Conservation (phyloP, 2,797 vertebrate genomes). For the Neopelma chrysocephalum region DNA sequence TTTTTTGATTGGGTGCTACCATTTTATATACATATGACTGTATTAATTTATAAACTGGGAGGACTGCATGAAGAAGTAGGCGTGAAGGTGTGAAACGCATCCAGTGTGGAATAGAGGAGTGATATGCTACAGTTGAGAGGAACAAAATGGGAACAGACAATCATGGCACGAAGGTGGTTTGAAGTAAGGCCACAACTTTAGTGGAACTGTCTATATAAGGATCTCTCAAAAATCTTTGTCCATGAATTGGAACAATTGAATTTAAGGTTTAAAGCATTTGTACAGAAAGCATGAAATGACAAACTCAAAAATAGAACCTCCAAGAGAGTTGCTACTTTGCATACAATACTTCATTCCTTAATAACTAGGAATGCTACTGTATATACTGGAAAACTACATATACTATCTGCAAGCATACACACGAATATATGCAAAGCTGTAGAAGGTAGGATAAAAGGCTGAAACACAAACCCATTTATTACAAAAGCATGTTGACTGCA, state of each 20-base stretch:
- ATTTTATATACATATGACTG: not conserved
- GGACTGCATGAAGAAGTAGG: not conserved
- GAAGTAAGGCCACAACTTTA: not conserved
- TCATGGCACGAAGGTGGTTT: not conserved
- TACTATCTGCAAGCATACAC: accelerated
- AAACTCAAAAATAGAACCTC: not conserved
- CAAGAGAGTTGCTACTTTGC: not conserved
- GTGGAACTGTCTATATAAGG: not conserved
- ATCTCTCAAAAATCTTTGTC: not conserved
- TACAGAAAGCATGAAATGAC: not conserved
- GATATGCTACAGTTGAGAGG: not conserved
- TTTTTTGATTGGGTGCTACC: not conserved
- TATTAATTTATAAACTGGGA: not conserved
- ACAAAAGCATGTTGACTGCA: not conserved
- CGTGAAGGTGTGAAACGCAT: not conserved
- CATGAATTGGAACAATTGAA: not conserved
- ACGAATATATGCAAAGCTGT: not conserved
- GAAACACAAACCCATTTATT: not conserved
- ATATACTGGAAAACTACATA: not conserved
- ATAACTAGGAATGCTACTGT: not conserved
- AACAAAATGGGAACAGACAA: not conserved
- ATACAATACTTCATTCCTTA: not conserved
- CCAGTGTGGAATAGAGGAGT: not conserved
- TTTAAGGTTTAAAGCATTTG: not conserved
- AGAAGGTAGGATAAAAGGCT: not conserved